Conservation (phyloP, 2,113 vertebrate genomes). For the Campylomormyrus numenius region DNA sequence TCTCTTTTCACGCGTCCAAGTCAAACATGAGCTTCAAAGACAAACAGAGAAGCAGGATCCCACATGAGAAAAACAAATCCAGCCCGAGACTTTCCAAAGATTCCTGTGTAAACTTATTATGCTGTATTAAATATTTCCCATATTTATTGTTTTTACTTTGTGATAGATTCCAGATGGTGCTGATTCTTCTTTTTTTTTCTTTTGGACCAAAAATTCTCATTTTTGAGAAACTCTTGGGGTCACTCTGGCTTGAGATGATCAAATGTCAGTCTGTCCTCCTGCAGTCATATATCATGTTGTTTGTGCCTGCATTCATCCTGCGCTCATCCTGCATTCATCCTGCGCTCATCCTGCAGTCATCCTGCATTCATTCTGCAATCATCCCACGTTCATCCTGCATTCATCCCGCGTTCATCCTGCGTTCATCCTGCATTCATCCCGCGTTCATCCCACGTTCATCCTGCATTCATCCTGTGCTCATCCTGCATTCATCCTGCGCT, state of each 20-base stretch:
- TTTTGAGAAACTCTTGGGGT: not conserved
- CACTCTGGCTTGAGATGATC: not conserved
- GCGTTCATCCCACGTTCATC: accelerated
- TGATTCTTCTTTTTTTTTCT: conserved; percentile 31
- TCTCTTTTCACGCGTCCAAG: conserved; percentile 54
- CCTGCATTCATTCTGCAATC: accelerated
- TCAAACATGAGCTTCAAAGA: conserved; percentile 42
- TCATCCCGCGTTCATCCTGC: not conserved
- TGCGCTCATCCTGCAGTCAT: not conserved
- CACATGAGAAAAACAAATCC: conserved; percentile 62
- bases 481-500: not conserved
- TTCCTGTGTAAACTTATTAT: conserved; percentile 63
- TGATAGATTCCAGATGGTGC: conserved; percentile 60
- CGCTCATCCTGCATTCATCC: not conserved
- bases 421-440: not conserved
- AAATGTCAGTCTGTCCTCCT: not conserved
- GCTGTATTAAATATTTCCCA: conserved; percentile 67
- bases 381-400: not conserved
- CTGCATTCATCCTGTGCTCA: not conserved
- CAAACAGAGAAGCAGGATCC: conserved; percentile 40
- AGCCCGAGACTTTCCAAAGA: conserved; percentile 41
- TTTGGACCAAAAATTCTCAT: not conserved
- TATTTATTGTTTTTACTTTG: conserved; percentile 65
- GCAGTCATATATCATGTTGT: not conserved
- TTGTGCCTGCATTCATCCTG: not conserved